Conservation (phyloP, 1,140 invertebrate species). For the Doryteuthis pealeii region DNA sequence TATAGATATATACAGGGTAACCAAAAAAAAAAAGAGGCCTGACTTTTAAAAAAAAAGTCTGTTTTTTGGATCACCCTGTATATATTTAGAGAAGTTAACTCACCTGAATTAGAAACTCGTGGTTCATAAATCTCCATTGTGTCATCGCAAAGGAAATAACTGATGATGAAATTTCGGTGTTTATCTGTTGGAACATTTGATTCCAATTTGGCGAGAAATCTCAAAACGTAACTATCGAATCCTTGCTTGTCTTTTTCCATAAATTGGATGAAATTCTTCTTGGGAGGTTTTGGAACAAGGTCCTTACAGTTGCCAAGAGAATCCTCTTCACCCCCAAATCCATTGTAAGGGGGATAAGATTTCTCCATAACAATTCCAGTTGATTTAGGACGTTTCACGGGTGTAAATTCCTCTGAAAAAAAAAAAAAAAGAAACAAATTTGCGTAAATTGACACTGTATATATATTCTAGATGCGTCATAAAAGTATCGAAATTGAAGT, state of each 20-base stretch:
- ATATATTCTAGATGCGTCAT: constrained; percentile 18
- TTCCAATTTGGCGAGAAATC: constrained; percentile 76
- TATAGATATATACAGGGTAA: too few species aligned
- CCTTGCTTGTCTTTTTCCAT: constrained; percentile 65
- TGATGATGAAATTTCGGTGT: constrained; percentile 76
- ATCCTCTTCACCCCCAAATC: constrained; percentile 61
- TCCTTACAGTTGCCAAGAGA: constrained; percentile 58
- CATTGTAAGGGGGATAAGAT: constrained; percentile 58
- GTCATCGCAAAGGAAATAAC: constrained; percentile 80
- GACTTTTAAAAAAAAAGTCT: too few species aligned
- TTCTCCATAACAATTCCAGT: constrained; percentile 1
- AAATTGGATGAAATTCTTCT: constrained; percentile 59
- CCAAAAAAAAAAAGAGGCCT: too few species aligned
- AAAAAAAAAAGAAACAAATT: not conserved
- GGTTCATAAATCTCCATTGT: constrained; percentile 79
- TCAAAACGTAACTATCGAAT: constrained; percentile 75
- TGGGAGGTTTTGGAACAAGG: constrained; percentile 57
- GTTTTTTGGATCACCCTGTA: too few species aligned
- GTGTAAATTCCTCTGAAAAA: constrained; percentile 50
- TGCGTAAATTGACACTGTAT: too few species aligned
- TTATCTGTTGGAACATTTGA: constrained; percentile 71
- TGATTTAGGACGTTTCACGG: constrained; percentile 37
- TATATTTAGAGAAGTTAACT: too few species aligned
- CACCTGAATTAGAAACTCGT: constrained; percentile 74
- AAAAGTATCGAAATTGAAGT: too few species aligned